Evolutionary conservation across 2,113 vertebrate genomes (phyloP).

Genomic region (Semnornis frantzii): DNA sequence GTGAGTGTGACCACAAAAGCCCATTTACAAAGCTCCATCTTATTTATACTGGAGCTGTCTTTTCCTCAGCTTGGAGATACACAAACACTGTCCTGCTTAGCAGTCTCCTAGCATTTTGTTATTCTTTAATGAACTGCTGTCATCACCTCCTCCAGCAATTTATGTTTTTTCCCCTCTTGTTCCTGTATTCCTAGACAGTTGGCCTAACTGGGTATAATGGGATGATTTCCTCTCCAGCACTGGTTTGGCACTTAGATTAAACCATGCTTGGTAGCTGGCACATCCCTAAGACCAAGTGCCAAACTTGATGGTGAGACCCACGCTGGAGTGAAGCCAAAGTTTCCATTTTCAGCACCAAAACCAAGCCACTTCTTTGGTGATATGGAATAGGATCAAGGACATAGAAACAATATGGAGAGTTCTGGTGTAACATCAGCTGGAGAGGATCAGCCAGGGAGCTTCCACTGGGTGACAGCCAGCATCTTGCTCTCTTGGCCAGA

Average conservation of each 20-base stretch:
- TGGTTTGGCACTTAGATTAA: background rate
- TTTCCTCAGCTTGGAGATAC: background rate
- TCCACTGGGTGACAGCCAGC: background rate
- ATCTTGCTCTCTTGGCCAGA: background rate
- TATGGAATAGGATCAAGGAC: background rate
- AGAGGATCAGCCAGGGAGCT: background rate
- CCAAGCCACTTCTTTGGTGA: background rate
- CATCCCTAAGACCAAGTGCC: background rate
- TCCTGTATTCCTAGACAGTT: background rate
- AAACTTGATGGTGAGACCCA: background rate
- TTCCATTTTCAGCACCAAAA: background rate
- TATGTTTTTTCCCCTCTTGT: background rate
- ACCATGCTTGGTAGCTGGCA: background rate
- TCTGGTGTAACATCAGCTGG: background rate
- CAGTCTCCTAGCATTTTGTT: background rate
- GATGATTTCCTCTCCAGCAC: slow-evolving; percentile 1
- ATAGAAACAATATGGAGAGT: background rate
- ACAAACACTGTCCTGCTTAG: background rate
- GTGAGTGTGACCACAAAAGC: background rate
- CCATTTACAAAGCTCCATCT: background rate
- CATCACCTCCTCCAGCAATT: background rate
- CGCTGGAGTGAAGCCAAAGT: background rate
- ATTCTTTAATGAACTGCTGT: slow-evolving; percentile 6
- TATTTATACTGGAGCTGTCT: background rate
- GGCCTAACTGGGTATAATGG: background rate